phyloP scores from a whole-genome alignment of 1,140 invertebrate genomes.

The Triops longicaudatus region DNA sequence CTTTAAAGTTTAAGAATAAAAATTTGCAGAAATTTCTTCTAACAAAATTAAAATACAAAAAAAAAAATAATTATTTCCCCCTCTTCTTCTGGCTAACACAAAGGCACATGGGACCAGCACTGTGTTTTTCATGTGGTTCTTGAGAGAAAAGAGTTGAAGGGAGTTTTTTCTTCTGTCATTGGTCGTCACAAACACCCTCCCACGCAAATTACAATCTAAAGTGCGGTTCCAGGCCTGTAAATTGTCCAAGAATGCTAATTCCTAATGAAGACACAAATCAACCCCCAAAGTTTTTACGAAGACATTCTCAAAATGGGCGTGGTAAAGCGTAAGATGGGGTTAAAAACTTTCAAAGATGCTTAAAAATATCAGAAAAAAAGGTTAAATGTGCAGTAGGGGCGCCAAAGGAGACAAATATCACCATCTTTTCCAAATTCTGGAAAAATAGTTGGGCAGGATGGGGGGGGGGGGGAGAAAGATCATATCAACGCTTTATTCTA shows the following conservation, averaged over 20 bases:
- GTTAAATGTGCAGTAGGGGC: no score
- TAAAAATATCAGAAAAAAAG: no score
- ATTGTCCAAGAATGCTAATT: not conserved
- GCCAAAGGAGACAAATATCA: no score
- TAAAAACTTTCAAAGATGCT: no score
- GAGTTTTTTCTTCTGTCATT: not conserved
- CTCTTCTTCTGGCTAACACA: not conserved
- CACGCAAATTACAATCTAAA: not conserved
- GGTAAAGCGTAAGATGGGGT: no score
- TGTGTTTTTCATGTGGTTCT: conserved; percentile 12
- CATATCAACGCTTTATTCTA: not conserved
- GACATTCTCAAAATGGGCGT: no score
- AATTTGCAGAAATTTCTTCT: no score
- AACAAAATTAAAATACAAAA: no score
- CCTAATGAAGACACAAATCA: not conserved
- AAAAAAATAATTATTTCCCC: not conserved
- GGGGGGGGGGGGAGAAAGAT: not conserved
- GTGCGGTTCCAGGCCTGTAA: conserved; percentile 6
- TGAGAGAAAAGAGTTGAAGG: not conserved
- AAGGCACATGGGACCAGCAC: conserved; percentile 13
- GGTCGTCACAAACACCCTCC: not conserved
- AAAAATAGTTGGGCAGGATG: not conserved
- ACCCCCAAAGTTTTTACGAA: not conserved
- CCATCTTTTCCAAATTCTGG: no score
- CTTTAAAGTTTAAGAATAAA: no score